A percentile compares a stretch with the other conserved stretches of the same genome.
These are phyloP conservation scores for Lampris incognitus DNA, from an alignment of 2,113 vertebrate species.

Conservation along the genomic window DNA sequence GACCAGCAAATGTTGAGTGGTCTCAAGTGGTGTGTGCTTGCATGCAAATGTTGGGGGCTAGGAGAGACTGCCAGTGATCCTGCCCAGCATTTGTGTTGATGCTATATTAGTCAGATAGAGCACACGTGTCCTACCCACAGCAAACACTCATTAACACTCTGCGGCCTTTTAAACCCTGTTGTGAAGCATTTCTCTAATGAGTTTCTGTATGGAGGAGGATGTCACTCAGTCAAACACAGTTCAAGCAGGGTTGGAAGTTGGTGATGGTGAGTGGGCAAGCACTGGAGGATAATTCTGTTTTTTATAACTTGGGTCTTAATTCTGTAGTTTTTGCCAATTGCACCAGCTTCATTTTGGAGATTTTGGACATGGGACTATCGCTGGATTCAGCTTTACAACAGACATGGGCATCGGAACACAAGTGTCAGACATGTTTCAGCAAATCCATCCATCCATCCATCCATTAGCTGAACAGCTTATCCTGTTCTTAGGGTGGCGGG, in stretches of 20 bases:
- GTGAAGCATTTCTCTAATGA: slow-evolving; percentile 79
- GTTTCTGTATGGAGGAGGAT: slow-evolving; percentile 74
- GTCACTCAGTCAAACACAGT: slow-evolving; percentile 74
- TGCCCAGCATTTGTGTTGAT: slow-evolving; percentile 51
- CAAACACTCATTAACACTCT: slow-evolving; percentile 75
- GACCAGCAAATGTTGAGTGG: not conserved
- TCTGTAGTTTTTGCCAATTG: too few relatives aligned
- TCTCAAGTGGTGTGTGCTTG: not conserved
- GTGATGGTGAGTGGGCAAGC: slow-evolving; percentile 50
- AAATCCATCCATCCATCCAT: too few relatives aligned
- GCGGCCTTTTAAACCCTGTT: slow-evolving; percentile 70
- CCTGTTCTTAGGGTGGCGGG: too few relatives aligned
- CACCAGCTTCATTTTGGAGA: too few relatives aligned
- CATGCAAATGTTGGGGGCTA: slow-evolving; percentile 6
- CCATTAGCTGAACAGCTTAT: too few relatives aligned
- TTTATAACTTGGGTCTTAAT: too few relatives aligned
- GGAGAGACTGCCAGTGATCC: slow-evolving; percentile 17
- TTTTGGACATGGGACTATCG: too few relatives aligned
- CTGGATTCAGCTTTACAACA: too few relatives aligned
- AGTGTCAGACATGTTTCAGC: too few relatives aligned
- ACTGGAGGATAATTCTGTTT: too few relatives aligned
- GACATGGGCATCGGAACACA: too few relatives aligned
- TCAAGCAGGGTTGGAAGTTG: slow-evolving; percentile 41
- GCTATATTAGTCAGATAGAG: slow-evolving; percentile 53
- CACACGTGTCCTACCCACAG: slow-evolving; percentile 55